A percentile compares a stretch with the other conserved stretches of the same genome.
Evolutionary conservation across 2,113 vertebrate genomes (phyloP).

Genomic region (Myrmecobius fasciatus): DNA sequence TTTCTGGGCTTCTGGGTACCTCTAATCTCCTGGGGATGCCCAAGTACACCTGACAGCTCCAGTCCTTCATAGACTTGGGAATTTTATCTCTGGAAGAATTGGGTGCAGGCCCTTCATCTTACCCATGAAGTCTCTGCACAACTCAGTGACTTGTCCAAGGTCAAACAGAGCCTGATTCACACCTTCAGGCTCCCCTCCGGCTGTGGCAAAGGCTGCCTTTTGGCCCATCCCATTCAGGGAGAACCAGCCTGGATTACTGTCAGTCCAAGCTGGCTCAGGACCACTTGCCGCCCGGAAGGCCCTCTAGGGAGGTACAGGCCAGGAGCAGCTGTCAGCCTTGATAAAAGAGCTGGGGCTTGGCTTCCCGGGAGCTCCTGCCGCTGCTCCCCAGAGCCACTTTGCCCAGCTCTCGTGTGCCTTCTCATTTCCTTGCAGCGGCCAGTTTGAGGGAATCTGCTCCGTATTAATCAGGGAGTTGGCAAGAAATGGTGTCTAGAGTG

Average conservation of each 20-base stretch:
- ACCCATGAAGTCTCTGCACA: background rate
- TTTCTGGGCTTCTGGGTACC: background rate
- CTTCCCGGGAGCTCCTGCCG: background rate
- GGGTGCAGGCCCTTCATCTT: background rate
- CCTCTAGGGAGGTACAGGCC: background rate
- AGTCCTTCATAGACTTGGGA: background rate
- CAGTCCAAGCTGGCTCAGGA: background rate
- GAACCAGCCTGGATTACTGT: background rate
- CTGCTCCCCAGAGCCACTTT: background rate
- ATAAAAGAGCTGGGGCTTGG: background rate
- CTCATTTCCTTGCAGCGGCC: background rate
- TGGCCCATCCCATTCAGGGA: accelerated
- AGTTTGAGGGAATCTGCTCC: background rate
- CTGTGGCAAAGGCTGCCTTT: background rate
- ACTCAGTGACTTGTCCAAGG: background rate
- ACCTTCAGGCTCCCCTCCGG: no score
- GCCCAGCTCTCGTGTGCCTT: background rate
- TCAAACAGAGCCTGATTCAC: background rate
- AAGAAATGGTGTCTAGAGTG: background rate
- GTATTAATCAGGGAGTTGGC: background rate
- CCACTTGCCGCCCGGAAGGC: background rate
- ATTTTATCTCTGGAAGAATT: background rate
- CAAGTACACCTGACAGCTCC: background rate
- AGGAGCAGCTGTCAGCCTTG: background rate
- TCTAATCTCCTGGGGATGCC: background rate